Conservation (phyloP, 2,113 vertebrate genomes). For the Nanorana parkeri region DNA sequence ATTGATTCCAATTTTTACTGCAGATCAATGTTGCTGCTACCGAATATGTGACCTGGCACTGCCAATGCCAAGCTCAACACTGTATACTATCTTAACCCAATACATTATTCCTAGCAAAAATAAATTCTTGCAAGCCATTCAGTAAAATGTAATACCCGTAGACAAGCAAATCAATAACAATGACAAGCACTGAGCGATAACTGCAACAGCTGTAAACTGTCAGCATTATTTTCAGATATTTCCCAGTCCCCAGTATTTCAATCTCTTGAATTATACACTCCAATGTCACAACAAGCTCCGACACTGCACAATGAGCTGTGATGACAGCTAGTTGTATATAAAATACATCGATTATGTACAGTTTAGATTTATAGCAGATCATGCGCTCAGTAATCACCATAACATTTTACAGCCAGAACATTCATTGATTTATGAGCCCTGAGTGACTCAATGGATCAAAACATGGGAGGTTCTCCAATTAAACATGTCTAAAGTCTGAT, state of each 20-base stretch:
- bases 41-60: too few relatives aligned
- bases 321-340: constrained; percentile 13
- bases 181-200: neutral
- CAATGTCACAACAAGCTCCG: constrained; percentile 1
- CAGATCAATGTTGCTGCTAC: too few relatives aligned
- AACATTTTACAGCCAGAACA: constrained; percentile 11
- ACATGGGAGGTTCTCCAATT: neutral
- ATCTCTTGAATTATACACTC: constrained; percentile 10
- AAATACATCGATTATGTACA: neutral
- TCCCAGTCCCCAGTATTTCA: neutral
- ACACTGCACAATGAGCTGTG: neutral
- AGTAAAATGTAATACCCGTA: neutral
- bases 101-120: neutral
- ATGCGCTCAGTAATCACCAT: neutral
- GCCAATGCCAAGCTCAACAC: too few relatives aligned
- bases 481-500: neutral
- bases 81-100: too few relatives aligned
- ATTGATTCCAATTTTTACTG: too few relatives aligned
- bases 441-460: constrained; percentile 4
- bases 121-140: neutral
- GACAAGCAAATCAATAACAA: neutral
- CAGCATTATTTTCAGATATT: neutral
- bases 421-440: neutral
- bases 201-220: neutral
- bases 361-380: constrained; percentile 2